Evolutionary conservation across 2,797 vertebrate species (phyloP).

Genomic region (Steatocranus sp.): DNA sequence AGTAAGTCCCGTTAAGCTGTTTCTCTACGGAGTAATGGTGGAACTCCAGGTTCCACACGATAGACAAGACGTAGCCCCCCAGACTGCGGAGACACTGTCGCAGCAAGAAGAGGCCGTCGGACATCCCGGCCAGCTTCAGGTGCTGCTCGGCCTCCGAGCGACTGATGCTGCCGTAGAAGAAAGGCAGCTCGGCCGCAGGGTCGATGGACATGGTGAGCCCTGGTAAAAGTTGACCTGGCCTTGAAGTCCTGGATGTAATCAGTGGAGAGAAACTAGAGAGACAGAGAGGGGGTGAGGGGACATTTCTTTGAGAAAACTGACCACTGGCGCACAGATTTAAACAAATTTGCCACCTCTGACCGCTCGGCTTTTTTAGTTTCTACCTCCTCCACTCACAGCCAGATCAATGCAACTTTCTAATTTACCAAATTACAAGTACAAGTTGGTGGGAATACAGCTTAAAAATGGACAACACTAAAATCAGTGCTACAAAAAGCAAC

Average conservation of each 20-base stretch:
- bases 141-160: slow-evolving; percentile 88
- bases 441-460: neutral
- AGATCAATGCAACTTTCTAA: neutral
- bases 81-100: slow-evolving; percentile 92
- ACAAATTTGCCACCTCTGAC: slow-evolving; percentile 1
- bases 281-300: neutral
- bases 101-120: slow-evolving; percentile 89
- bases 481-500: neutral
- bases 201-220: slow-evolving; percentile 80
- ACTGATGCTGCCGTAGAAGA: slow-evolving; percentile 94
- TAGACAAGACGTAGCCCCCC: slow-evolving; percentile 92
- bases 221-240: neutral
- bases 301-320: neutral
- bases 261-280: neutral
- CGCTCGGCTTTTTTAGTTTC: neutral
- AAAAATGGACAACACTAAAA: neutral
- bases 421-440: neutral
- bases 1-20: slow-evolving; percentile 91
- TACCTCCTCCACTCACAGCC: neutral
- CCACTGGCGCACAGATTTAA: neutral
- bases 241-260: neutral
- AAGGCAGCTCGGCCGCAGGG: slow-evolving; percentile 87
- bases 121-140: slow-evolving; percentile 92
- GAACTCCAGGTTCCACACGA: slow-evolving; percentile 84
- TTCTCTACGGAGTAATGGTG: slow-evolving; percentile 93